Percentiles rank a stretch among this genome's conserved stretches.
Evolutionary conservation across 2,888 invertebrate genomes (phyloP).

Genomic region (Tetrapedia diversipes): DNA sequence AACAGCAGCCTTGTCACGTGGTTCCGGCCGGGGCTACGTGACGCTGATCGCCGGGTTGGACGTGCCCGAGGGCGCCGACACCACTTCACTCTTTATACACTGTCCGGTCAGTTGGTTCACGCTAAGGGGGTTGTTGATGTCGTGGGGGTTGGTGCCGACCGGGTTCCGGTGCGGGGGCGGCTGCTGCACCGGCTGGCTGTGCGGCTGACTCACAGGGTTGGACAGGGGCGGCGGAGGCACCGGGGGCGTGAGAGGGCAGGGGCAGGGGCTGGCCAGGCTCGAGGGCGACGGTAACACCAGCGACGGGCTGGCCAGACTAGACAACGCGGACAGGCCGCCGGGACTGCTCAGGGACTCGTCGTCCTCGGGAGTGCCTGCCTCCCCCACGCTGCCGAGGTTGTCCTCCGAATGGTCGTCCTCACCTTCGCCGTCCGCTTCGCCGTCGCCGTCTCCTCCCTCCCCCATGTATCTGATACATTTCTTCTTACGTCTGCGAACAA

Average conservation of each 20-base stretch:
- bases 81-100: conserved; percentile 83
- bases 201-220: conserved; percentile 52
- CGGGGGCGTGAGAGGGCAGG: conserved; percentile 83
- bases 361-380: conserved; percentile 86
- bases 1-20: conserved; percentile 81
- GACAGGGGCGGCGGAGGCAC: conserved; percentile 72
- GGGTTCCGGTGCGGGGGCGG: conserved; percentile 87
- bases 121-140: conserved; percentile 95
- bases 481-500: conserved; percentile 94
- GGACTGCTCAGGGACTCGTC: conserved; percentile 84
- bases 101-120: conserved; percentile 95
- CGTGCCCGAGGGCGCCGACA: conserved; percentile 77
- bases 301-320: conserved; percentile 88
- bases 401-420: conserved; percentile 88
- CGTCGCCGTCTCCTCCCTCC: conserved; percentile 88
- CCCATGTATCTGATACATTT: conserved; percentile 98
- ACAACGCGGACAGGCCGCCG: conserved; percentile 87
- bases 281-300: conserved; percentile 91
- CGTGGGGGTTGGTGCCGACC: conserved; percentile 95
- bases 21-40: conserved; percentile 83
- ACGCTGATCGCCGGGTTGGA: conserved; percentile 83
- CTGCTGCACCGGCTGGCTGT: conserved; percentile 70
- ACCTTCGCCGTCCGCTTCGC: conserved; percentile 86
- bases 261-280: conserved; percentile 86
- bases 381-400: conserved; percentile 91